These are phyloP conservation scores for Callocephalon fimbriatum DNA, from an alignment of 2,113 vertebrate species.

Conservation along the genomic window DNA sequence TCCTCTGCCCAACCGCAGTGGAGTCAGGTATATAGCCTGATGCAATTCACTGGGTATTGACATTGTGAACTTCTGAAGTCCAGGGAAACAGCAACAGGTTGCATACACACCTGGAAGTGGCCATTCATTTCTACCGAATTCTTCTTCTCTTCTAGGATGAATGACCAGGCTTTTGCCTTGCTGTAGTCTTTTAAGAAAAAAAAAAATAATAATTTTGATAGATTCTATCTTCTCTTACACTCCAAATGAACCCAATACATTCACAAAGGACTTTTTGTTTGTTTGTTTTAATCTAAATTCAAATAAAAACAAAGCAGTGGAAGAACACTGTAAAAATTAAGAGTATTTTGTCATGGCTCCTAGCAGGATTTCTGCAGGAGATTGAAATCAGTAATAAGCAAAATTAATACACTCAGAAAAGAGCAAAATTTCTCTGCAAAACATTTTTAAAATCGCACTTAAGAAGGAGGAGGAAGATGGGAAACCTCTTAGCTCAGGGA, in stretches of 20 bases:
- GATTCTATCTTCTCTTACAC: background rate
- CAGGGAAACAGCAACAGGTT: background rate
- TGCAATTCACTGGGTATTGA: background rate
- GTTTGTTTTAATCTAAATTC: background rate
- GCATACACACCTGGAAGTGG: background rate
- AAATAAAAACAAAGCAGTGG: background rate
- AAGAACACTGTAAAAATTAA: background rate
- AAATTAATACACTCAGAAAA: background rate
- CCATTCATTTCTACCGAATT: background rate
- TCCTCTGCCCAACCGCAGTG: background rate
- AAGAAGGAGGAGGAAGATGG: background rate
- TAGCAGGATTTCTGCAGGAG: background rate
- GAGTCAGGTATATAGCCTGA: background rate
- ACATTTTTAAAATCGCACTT: background rate
- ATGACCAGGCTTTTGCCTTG: background rate
- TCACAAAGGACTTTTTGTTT: background rate
- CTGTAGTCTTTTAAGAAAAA: background rate
- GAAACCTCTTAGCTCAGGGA: background rate
- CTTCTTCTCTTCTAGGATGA: background rate
- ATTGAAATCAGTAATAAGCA: background rate
- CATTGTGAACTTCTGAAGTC: background rate
- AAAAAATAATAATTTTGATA: background rate
- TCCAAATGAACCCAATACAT: background rate
- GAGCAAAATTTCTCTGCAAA: background rate
- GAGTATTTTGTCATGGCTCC: background rate